phyloP scores from a whole-genome alignment of 1,140 invertebrate species.

The Neodiprion lecontei region DNA sequence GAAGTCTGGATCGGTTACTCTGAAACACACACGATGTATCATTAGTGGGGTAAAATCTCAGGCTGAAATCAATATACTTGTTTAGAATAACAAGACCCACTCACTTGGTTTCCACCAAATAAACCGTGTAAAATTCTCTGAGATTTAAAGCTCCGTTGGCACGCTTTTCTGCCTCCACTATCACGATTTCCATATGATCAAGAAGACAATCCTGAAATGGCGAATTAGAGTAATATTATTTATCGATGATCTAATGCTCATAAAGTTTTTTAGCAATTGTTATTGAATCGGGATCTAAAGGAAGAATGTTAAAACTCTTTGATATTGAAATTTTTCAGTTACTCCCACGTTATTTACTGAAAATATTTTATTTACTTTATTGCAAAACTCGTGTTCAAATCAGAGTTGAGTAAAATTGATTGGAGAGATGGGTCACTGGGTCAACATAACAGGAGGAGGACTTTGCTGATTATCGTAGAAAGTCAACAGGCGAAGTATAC shows the following conservation, averaged over 20 bases:
- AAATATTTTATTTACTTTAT: slow-evolving; percentile 10
- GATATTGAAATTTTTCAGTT: background rate
- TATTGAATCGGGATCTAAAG: background rate
- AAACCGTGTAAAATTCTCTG: slow-evolving; percentile 84
- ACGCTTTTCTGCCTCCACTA: slow-evolving; percentile 85
- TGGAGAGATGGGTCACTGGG: too few species aligned
- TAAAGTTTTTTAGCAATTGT: background rate
- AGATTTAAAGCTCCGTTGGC: slow-evolving; percentile 80
- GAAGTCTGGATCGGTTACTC: slow-evolving; percentile 76
- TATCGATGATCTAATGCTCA: background rate
- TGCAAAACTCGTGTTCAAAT: background rate
- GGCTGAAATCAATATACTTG: background rate
- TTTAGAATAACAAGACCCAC: slow-evolving; percentile 42
- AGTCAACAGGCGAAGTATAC: too few species aligned
- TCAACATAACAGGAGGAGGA: too few species aligned
- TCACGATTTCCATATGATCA: slow-evolving; percentile 81
- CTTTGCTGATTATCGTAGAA: too few species aligned
- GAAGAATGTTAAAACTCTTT: background rate
- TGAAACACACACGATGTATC: slow-evolving; percentile 52
- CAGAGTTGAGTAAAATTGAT: too few species aligned
- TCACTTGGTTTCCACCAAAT: slow-evolving; percentile 84
- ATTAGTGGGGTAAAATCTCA: background rate
- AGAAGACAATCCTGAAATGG: slow-evolving; percentile 72
- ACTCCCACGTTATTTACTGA: background rate
- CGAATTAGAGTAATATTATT: slow-evolving; percentile 27